These are phyloP conservation scores for Carollia perspicillata DNA, from an alignment of 2,113 vertebrate species.

Conservation along the genomic window DNA sequence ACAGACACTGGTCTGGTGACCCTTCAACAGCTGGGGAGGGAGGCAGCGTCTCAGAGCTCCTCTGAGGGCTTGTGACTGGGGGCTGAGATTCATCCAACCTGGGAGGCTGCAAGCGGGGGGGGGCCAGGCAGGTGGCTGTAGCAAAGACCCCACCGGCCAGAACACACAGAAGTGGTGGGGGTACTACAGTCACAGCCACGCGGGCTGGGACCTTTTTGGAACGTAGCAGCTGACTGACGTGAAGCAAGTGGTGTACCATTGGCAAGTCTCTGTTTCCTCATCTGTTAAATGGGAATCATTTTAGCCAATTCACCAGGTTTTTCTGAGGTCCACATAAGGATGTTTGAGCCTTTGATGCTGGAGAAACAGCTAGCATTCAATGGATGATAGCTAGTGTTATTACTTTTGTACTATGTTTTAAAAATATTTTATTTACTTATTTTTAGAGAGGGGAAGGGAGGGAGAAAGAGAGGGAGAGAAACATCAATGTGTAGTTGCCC, in stretches of 20 bases:
- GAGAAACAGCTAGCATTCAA: background rate
- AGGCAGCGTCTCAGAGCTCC: background rate
- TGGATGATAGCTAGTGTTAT: background rate
- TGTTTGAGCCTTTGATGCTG: background rate
- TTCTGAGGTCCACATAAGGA: background rate
- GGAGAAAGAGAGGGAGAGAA: too few species aligned
- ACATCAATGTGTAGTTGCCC: too few species aligned
- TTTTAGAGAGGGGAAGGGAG: too few species aligned
- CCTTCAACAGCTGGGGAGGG: background rate
- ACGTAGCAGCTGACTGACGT: too few species aligned
- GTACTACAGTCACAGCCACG: too few species aligned
- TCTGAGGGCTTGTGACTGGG: background rate
- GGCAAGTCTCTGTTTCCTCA: background rate
- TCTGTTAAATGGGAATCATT: background rate
- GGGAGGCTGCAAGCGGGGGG: background rate
- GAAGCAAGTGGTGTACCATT: background rate
- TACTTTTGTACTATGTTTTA: background rate
- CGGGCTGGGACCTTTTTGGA: rapidly evolving
- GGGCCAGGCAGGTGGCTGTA: rapidly evolving
- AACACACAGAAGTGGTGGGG: rapidly evolving
- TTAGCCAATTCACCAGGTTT: background rate
- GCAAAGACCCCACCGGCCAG: background rate
- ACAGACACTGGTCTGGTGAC: background rate
- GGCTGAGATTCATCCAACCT: background rate
- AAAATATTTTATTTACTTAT: background rate